These are phyloP conservation scores for Porphyrio hochstetteri DNA, from an alignment of 2,113 vertebrate genomes.

Conservation along the genomic window DNA sequence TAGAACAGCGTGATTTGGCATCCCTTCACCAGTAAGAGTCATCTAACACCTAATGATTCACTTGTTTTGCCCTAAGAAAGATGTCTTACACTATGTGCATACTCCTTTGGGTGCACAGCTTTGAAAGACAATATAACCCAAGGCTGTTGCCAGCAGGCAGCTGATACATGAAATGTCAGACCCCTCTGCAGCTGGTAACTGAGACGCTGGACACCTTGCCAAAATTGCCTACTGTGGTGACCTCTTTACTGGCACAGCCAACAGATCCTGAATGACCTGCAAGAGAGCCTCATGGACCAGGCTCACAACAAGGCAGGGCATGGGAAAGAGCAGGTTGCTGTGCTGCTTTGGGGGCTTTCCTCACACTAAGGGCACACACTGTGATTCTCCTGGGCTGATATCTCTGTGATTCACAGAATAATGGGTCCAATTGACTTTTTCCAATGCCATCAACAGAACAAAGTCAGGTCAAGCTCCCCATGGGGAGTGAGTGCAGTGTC, in stretches of 20 bases:
- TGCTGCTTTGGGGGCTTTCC: not conserved
- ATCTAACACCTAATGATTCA: slow-evolving; percentile 7
- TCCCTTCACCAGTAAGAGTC: not conserved
- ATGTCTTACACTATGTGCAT: not conserved
- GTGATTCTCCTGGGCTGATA: not conserved
- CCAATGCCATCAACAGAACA: not conserved
- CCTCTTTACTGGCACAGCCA: not conserved
- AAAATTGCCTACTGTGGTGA: not conserved
- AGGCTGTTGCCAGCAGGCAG: not conserved
- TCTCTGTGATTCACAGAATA: not conserved
- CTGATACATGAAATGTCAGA: not conserved
- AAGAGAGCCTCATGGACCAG: not conserved
- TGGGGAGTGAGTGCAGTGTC: not conserved
- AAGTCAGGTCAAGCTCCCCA: not conserved
- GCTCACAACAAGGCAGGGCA: not conserved
- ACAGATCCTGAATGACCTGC: not conserved
- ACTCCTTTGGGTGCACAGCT: not conserved
- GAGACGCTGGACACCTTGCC: not conserved
- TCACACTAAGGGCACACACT: not conserved
- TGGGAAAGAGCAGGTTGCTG: not conserved
- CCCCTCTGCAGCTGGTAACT: not conserved
- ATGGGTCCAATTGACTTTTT: not conserved
- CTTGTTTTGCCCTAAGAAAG: not conserved
- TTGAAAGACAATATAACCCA: not conserved
- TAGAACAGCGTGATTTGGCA: not conserved